Evolutionary conservation across 2,888 invertebrate species (phyloP).

Genomic region (Dioctria linearis): DNA sequence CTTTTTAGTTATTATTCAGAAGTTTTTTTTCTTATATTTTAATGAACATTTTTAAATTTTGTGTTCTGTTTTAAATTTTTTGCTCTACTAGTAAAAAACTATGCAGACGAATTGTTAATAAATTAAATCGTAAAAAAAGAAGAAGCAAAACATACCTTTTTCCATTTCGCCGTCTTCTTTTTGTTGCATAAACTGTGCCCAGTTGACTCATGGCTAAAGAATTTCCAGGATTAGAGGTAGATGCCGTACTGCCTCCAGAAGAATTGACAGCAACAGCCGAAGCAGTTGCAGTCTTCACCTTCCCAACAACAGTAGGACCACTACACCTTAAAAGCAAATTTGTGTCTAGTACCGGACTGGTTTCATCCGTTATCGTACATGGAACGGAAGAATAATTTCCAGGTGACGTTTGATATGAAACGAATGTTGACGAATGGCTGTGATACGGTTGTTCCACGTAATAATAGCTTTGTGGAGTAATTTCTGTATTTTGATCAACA

Average conservation of each 20-base stretch:
- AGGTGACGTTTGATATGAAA: slow-evolving; percentile 44
- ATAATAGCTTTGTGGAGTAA: not conserved
- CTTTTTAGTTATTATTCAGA: too few species aligned
- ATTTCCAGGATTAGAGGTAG: slow-evolving; percentile 47
- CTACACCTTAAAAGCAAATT: slow-evolving; percentile 32
- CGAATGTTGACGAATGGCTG: slow-evolving; percentile 46
- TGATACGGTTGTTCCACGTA: slow-evolving; percentile 31
- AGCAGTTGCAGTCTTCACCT: slow-evolving; percentile 42
- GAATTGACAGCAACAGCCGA: slow-evolving; percentile 23
- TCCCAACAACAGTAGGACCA: slow-evolving; percentile 14
- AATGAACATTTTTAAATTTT: too few species aligned
- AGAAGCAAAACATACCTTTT: slow-evolving; percentile 86
- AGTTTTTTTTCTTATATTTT: too few species aligned
- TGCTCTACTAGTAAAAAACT: too few species aligned
- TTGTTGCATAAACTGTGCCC: slow-evolving; percentile 97
- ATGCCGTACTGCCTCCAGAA: slow-evolving; percentile 42
- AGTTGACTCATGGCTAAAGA: slow-evolving; percentile 84
- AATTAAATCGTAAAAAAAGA: too few species aligned
- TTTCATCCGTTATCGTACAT: slow-evolving; percentile 58
- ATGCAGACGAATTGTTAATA: too few species aligned
- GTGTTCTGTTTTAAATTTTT: too few species aligned
- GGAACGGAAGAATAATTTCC: slow-evolving; percentile 51
- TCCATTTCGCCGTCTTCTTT: slow-evolving; percentile 93
- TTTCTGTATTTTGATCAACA: not conserved
- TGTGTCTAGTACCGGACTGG: slow-evolving; percentile 23